phyloP scores from a whole-genome alignment of 2,888 invertebrate species.

The Mactromeris polynyma region DNA sequence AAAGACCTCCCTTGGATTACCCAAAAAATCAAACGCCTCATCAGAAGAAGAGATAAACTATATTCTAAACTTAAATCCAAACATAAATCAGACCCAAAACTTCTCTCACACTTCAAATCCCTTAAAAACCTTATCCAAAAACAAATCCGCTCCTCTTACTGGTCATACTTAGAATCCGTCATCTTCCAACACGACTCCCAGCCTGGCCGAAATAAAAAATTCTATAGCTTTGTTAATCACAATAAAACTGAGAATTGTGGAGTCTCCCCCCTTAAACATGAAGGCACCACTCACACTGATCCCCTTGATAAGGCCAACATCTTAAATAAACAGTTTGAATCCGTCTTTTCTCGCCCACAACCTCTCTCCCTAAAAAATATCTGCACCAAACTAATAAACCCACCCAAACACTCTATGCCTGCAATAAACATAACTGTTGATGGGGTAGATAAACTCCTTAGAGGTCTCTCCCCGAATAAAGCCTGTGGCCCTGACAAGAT shows the following conservation, averaged over 20 bases:
- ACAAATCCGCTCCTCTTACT: slow-evolving; percentile 40
- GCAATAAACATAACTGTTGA: slow-evolving; percentile 11
- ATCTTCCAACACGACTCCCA: background rate
- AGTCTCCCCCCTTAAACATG: background rate
- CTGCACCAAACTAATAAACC: background rate
- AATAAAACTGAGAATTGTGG: too few relatives aligned
- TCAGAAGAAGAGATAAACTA: background rate
- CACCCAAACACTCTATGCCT: background rate
- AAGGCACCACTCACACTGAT: too few relatives aligned
- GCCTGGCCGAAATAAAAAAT: slow-evolving; percentile 26
- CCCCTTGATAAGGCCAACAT: background rate
- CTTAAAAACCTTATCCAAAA: background rate
- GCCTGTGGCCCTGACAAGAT: too few relatives aligned
- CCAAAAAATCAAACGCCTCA: background rate
- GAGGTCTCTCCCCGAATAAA: too few relatives aligned
- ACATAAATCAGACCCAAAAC: too few relatives aligned
- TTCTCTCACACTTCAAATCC: background rate
- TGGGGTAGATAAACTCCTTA: slow-evolving; percentile 43
- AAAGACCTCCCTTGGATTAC: background rate
- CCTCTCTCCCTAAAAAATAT: background rate
- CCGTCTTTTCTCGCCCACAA: slow-evolving; percentile 17
- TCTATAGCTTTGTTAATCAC: slow-evolving; percentile 43
- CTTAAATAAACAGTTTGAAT: slow-evolving; percentile 9
- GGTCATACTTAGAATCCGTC: slow-evolving; percentile 30
- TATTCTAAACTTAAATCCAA: background rate